These are phyloP conservation scores for Andrena flavipes DNA, from an alignment of 2,888 invertebrate genomes.

Conservation along the genomic window DNA sequence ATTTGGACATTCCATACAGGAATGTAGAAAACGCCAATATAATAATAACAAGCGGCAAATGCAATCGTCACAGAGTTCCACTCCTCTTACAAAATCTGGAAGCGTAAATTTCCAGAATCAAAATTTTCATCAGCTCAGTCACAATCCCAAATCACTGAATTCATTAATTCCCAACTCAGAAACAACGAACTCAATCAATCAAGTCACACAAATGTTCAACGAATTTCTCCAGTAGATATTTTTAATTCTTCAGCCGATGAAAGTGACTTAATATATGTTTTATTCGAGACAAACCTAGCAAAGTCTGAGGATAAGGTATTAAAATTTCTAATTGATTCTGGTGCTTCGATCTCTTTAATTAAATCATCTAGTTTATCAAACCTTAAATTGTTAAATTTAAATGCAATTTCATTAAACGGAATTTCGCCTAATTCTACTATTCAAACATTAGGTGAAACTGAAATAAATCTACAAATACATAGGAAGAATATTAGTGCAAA, in stretches of 20 bases:
- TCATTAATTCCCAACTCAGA: too few relatives aligned
- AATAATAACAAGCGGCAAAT: background rate
- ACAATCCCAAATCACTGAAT: background rate
- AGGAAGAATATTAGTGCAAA: background rate
- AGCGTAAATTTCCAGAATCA: background rate
- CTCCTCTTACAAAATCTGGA: background rate
- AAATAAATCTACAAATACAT: conserved; percentile 2
- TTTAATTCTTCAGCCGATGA: background rate
- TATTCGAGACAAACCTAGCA: conserved; percentile 2
- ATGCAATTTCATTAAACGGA: background rate
- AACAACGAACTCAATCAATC: conserved; percentile 6
- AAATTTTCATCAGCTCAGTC: background rate
- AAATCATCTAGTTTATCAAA: conserved; percentile 2
- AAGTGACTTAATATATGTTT: background rate
- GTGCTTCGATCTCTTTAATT: conserved; percentile 19
- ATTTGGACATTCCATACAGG: conserved; percentile 4
- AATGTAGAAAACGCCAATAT: conserved; percentile 13
- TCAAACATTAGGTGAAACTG: background rate
- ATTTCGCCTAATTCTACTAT: conserved; percentile 11
- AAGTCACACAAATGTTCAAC: background rate
- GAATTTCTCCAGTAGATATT: background rate
- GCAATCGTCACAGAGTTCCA: background rate
- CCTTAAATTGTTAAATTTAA: background rate
- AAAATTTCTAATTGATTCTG: conserved; percentile 12
- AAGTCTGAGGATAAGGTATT: background rate